These are phyloP conservation scores for Pteronotus mesoamericanus DNA, from an alignment of 2,797 vertebrate genomes.

Conservation along the genomic window DNA sequence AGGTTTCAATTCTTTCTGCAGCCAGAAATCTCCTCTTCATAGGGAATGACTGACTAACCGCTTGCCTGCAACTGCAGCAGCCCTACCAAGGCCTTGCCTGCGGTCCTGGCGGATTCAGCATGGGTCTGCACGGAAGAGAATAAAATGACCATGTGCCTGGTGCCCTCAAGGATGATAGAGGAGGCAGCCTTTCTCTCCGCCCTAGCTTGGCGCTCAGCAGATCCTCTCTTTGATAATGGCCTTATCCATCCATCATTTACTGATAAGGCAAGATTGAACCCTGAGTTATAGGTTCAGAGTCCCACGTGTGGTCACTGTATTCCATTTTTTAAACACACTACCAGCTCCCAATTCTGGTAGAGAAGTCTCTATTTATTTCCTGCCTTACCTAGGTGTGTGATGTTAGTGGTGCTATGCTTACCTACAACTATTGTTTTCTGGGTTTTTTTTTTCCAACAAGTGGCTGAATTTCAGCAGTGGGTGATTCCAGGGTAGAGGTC, in stretches of 20 bases:
- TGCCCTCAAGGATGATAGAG: neutral
- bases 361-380: neutral
- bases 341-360: neutral
- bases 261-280: neutral
- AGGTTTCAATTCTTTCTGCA: neutral
- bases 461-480: slow-evolving; percentile 28
- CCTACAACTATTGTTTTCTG: slow-evolving; percentile 16
- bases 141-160: neutral
- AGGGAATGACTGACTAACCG: neutral
- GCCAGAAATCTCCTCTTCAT: neutral
- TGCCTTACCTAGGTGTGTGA: neutral
- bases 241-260: neutral
- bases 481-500: neutral
- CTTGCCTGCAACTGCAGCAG: neutral
- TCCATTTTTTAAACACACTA: neutral
- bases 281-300: neutral
- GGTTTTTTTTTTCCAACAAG: neutral
- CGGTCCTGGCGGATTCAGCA: neutral
- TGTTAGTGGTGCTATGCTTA: neutral
- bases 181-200: neutral
- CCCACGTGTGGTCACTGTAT: neutral
- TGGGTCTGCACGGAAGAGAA: neutral
- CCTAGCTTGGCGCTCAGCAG: neutral
- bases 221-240: neutral
- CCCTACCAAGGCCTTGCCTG: neutral